These are phyloP conservation scores for Anolis sagrei DNA, from an alignment of 2,113 vertebrate species.

Conservation along the genomic window DNA sequence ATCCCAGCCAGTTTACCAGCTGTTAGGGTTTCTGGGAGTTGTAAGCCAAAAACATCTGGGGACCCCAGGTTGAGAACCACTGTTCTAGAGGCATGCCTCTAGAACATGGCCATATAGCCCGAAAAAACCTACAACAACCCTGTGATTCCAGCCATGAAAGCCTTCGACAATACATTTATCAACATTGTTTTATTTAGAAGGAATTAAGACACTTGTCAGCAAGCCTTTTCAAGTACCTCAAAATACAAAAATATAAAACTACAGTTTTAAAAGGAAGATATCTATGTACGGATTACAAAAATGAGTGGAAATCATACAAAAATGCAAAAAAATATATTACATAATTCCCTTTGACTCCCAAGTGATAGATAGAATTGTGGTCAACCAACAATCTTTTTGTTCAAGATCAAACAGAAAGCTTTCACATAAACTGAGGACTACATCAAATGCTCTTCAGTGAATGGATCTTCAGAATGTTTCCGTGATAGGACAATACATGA, in stretches of 20 bases:
- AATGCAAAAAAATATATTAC: not conserved
- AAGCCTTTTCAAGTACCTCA: not conserved
- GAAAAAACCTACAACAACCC: no score
- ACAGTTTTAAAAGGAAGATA: not conserved
- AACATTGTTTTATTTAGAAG: not conserved
- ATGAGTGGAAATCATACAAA: not conserved
- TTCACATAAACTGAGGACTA: conserved; percentile 26
- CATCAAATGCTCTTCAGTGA: not conserved
- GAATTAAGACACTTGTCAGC: not conserved
- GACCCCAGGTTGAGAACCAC: no score
- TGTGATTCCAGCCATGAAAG: no score
- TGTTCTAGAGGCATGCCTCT: no score
- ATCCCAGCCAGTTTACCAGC: no score
- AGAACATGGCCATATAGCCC: no score
- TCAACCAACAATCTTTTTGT: not conserved
- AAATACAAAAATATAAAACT: not conserved
- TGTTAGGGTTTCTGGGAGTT: no score
- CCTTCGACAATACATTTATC: no score
- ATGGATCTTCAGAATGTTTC: conserved; percentile 3
- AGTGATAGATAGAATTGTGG: not conserved
- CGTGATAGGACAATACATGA: not conserved
- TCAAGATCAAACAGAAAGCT: conserved; percentile 21
- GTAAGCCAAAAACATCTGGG: no score
- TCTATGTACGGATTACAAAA: not conserved
- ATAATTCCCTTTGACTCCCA: not conserved